Conservation (phyloP, 2,113 vertebrate species). For the Henicopernis longicauda region DNA sequence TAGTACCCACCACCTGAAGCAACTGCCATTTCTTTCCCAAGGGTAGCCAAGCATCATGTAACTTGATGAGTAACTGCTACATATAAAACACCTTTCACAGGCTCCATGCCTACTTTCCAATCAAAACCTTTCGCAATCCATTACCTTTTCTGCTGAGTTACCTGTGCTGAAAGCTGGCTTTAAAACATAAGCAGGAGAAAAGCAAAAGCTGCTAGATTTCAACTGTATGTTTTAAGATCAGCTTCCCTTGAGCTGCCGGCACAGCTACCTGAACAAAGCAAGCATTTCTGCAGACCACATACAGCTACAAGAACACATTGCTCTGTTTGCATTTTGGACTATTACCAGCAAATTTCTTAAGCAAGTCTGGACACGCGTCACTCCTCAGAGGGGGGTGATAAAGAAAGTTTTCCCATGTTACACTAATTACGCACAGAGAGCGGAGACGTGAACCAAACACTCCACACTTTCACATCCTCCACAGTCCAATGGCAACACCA, state of each 20-base stretch:
- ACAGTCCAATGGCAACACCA: not conserved
- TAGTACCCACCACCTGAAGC: not conserved
- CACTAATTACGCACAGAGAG: accelerated
- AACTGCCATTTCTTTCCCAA: not conserved
- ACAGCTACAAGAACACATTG: accelerated
- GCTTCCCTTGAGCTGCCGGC: not conserved
- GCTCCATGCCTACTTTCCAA: not conserved
- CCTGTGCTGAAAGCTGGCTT: not conserved
- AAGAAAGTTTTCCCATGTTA: not conserved
- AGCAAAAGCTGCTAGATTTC: not conserved
- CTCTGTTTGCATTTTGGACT: not conserved
- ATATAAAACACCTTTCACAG: not conserved
- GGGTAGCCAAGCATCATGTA: not conserved
- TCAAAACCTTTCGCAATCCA: not conserved
- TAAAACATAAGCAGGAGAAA: not conserved
- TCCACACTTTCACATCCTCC: not conserved
- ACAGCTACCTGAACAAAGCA: not conserved
- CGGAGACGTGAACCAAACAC: not conserved
- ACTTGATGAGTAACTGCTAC: not conserved
- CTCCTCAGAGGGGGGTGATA: not conserved
- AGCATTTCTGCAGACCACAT: not conserved
- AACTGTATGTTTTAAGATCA: not conserved
- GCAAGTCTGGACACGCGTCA: not conserved
- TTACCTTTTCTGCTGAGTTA: not conserved
- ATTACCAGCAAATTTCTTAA: not conserved